phyloP scores from a whole-genome alignment of 2,888 invertebrate species.

The Ornithoptera alexandrae region DNA sequence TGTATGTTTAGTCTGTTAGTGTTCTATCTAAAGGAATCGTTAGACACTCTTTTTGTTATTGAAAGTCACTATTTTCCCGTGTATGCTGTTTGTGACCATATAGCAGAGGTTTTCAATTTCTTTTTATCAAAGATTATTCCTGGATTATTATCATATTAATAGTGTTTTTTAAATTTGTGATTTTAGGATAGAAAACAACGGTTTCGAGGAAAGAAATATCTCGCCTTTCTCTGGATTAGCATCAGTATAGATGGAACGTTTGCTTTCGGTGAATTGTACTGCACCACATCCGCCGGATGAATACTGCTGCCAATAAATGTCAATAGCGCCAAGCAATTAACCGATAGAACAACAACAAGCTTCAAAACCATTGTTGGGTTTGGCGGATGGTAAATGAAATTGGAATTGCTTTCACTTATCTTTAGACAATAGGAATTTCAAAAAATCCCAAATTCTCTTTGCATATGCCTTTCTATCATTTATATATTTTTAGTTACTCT shows the following conservation, averaged over 20 bases:
- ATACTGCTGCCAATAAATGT: not conserved
- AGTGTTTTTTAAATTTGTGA: too few relatives aligned
- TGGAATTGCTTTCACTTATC: constrained; percentile 19
- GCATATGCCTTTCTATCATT: not conserved
- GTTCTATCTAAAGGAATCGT: too few relatives aligned
- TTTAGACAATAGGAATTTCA: constrained; percentile 5
- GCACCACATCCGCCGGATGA: not conserved
- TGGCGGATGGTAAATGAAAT: constrained; percentile 4
- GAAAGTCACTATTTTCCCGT: too few relatives aligned
- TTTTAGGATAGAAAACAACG: too few relatives aligned
- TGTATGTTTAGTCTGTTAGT: too few relatives aligned
- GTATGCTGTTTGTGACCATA: too few relatives aligned
- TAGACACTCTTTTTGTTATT: too few relatives aligned
- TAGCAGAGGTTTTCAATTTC: too few relatives aligned
- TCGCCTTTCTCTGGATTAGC: not conserved
- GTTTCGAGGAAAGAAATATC: too few relatives aligned
- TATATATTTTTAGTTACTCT: not conserved
- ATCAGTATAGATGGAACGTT: not conserved
- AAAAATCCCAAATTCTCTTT: not conserved
- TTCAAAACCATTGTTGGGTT: constrained; percentile 16
- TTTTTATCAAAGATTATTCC: too few relatives aligned
- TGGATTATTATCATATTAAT: too few relatives aligned
- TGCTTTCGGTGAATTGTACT: not conserved
- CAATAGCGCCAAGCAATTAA: constrained; percentile 20
- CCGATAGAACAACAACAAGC: constrained; percentile 25